phyloP scores from a whole-genome alignment of 2,888 invertebrate genomes.

The Pachycephus smyrnensis region DNA sequence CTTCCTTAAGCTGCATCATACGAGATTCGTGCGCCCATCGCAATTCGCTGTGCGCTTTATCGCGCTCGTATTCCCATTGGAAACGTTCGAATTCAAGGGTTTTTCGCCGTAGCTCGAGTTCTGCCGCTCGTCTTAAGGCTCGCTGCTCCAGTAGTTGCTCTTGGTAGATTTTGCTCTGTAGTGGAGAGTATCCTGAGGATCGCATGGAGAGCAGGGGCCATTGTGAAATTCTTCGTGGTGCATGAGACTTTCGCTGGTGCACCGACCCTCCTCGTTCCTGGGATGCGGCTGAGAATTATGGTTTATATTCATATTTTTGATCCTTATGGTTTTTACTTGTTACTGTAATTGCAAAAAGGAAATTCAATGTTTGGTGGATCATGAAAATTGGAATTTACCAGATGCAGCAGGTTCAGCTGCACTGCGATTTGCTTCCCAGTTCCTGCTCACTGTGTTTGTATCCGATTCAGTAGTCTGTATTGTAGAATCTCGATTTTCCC shows the following conservation, averaged over 20 bases:
- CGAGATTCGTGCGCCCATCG: constrained; percentile 52
- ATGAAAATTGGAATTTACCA: constrained; percentile 24
- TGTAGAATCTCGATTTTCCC: constrained; percentile 23
- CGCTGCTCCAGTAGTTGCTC: constrained; percentile 51
- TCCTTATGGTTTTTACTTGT: neutral
- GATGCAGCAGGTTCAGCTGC: constrained; percentile 8
- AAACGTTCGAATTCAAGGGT: constrained; percentile 51
- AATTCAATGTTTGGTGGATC: neutral
- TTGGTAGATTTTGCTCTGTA: constrained; percentile 51
- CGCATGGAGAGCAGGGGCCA: constrained; percentile 38
- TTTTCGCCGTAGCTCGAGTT: constrained; percentile 52
- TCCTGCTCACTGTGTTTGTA: constrained; percentile 16
- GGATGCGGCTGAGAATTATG: constrained; percentile 12
- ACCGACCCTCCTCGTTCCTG: constrained; percentile 25
- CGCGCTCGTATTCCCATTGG: constrained; percentile 53
- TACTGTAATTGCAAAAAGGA: neutral
- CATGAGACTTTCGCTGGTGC: constrained; percentile 18
- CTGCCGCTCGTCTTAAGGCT: constrained; percentile 48
- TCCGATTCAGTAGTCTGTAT: constrained; percentile 22
- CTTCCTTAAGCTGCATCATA: constrained; percentile 56
- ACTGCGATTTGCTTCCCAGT: constrained; percentile 25
- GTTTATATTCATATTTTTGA: neutral
- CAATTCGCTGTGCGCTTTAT: constrained; percentile 50
- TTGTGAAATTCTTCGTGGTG: constrained; percentile 36
- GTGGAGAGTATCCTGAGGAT: constrained; percentile 34